Evolutionary conservation across 2,888 invertebrate species (phyloP).

Genomic region (Aleiodes alternator): DNA sequence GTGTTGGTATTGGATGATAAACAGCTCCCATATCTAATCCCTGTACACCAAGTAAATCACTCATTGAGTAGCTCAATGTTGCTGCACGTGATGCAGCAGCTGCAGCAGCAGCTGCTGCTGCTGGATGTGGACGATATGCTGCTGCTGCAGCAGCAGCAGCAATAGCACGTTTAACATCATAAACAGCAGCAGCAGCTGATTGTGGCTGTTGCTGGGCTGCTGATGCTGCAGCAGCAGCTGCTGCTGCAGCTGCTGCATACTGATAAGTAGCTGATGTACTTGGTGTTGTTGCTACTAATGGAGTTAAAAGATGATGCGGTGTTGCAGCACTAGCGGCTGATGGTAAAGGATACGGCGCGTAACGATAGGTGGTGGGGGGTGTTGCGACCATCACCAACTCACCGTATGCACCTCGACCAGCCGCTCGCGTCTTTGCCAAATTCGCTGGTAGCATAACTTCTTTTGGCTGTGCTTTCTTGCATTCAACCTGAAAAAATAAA

Average conservation of each 20-base stretch:
- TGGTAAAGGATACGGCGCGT: slow-evolving; percentile 76
- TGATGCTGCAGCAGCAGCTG: slow-evolving; percentile 81
- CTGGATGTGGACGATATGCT: slow-evolving; percentile 78
- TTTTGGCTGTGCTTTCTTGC: slow-evolving; percentile 99
- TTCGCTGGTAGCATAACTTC: slow-evolving; percentile 99
- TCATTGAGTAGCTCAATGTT: slow-evolving; percentile 82
- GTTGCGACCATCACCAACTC: slow-evolving; percentile 94
- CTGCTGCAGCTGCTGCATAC: slow-evolving; percentile 73
- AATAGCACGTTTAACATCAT: slow-evolving; percentile 77
- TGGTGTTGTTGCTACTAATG: slow-evolving; percentile 69
- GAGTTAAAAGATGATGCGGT: slow-evolving; percentile 68
- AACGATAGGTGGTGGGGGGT: slow-evolving; percentile 78
- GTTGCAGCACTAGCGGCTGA: slow-evolving; percentile 77
- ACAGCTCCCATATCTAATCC: slow-evolving; percentile 83
- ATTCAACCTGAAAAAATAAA: slow-evolving; percentile 90
- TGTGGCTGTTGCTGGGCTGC: slow-evolving; percentile 79
- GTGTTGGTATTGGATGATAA: slow-evolving; percentile 83
- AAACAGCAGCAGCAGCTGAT: slow-evolving; percentile 70
- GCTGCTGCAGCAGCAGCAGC: slow-evolving; percentile 82
- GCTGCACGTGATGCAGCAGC: slow-evolving; percentile 75
- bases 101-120: slow-evolving; percentile 66
- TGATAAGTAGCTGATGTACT: slow-evolving; percentile 68
- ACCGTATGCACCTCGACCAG: slow-evolving; percentile 97
- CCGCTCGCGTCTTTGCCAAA: slow-evolving; percentile 95
- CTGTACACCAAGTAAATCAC: slow-evolving; percentile 84